These are phyloP conservation scores for Onychomys leucogaster DNA, from an alignment of 2,797 vertebrate species.

Conservation along the genomic window DNA sequence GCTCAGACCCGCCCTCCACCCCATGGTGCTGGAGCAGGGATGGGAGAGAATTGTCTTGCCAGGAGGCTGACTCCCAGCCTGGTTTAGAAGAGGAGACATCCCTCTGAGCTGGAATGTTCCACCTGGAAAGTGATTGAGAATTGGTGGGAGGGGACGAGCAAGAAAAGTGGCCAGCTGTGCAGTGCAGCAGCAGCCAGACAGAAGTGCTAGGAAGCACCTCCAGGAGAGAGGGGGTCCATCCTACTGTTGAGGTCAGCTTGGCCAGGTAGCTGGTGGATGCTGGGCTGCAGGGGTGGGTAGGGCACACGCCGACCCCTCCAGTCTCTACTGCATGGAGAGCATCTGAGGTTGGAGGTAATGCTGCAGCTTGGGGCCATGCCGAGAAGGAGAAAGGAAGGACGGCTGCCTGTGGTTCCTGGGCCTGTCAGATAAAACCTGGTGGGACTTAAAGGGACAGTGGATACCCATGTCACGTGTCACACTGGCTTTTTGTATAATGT, in stretches of 20 bases:
- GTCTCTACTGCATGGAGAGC: rapidly evolving
- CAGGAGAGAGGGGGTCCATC: neutral
- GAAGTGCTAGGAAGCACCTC: neutral
- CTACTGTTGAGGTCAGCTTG: rapidly evolving
- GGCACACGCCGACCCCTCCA: neutral
- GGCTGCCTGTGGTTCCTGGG: neutral
- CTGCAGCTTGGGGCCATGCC: neutral
- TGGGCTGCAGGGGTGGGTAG: rapidly evolving
- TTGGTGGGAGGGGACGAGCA: too few relatives aligned
- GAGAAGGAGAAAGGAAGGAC: neutral
- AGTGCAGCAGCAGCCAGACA: neutral
- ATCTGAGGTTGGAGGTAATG: neutral
- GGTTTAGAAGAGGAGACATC: neutral
- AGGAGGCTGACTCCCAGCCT: neutral
- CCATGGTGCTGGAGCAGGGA: rapidly evolving
- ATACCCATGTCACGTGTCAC: rapidly evolving
- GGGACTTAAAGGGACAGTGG: rapidly evolving
- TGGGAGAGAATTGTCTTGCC: neutral
- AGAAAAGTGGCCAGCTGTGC: neutral
- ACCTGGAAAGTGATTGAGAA: neutral
- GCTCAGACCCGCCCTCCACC: neutral
- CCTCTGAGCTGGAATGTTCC: neutral
- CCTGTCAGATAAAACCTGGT: neutral
- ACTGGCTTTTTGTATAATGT: neutral
- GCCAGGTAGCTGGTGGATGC: rapidly evolving